Base-by-base conservation (phyloP, 2,888 invertebrate genomes). In the Zeuzera pyrina region DNA sequence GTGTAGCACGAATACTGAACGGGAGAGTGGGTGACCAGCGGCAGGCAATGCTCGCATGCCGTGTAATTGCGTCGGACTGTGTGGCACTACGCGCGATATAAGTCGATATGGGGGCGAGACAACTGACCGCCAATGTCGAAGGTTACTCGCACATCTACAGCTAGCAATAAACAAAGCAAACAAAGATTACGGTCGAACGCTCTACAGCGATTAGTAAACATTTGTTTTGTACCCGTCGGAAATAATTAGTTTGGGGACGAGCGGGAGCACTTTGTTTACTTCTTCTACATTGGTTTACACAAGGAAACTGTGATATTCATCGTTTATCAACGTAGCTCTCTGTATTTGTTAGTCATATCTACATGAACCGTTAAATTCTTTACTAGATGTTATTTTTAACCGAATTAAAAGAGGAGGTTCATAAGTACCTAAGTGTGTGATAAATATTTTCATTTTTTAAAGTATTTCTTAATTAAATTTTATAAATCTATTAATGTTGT, bases 41-140 rank as follows among this genome's bases (percentile, higher is more conserved):
- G 12, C 31, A 29, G 45, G 44, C 38, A 48, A 39, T 63, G 62
- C 62, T 62, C 65, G 54, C 43, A 51, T 50, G 60, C 52, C 61
- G 57, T 57, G 59, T 71, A 69, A 74, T 72, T 71, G 52, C 60
- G 60, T 55, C 51, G 52, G 51, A 55, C 41, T n/a, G n/a, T n/a
- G n/a, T n/a, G n/a, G n/a, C n/a, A n/a, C n/a, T n/a, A n/a, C n/a
- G n/a, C 51, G 47, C 22, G 12, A 23, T 23, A 10, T n/a, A 19
- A 19, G 19, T 19, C 29, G 25, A 29, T 33, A 21, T 15, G 21
- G 13, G 6, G 11, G 15, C 43, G 51, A 52, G 55, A 57, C 59
- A 53, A 49, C 51, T 65, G 71, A 63, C 66, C 65, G 55, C 57
- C 41, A 53, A 61, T 66, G 67, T 69, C 66, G 57, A 69, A 74